Percentiles rank a stretch among this genome's conserved stretches.
Conservation (phyloP, 1,140 invertebrate species). For the Luehdorfia chinensis region DNA sequence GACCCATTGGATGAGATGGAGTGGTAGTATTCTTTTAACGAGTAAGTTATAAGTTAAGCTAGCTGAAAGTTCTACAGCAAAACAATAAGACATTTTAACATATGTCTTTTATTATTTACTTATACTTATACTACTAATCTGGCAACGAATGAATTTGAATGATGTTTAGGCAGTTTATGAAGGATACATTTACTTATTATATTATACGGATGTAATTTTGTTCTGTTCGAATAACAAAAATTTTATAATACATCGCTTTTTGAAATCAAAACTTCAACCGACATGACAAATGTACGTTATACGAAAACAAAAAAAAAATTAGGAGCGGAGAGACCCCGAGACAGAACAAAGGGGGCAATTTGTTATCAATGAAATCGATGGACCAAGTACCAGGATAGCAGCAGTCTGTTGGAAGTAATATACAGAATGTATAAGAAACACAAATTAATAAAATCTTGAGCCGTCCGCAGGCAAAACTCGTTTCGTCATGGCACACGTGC, state of each 20-base stretch:
- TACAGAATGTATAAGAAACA: constrained; percentile 59
- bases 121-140: too few relatives aligned
- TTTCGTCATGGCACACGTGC: constrained; percentile 67
- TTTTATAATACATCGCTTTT: constrained; percentile 5
- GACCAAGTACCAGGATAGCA: constrained; percentile 46
- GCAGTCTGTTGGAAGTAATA: constrained; percentile 43
- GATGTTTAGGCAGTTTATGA: too few relatives aligned
- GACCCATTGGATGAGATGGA: too few relatives aligned
- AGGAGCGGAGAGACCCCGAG: constrained; percentile 20
- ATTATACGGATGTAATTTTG: too few relatives aligned
- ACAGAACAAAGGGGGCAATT: constrained; percentile 68
- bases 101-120: too few relatives aligned
- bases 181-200: too few relatives aligned
- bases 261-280: constrained; percentile 20
- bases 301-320: too few relatives aligned
- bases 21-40: too few relatives aligned
- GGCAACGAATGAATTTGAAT: too few relatives aligned
- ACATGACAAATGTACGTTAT: constrained; percentile 34
- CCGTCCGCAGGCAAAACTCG: constrained; percentile 56
- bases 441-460: constrained; percentile 71
- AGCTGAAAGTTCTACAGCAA: too few relatives aligned
- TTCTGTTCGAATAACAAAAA: neutral
- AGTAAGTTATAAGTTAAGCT: too few relatives aligned
- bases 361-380: constrained; percentile 67
- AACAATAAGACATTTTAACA: too few relatives aligned